Conservation (phyloP, 2,888 invertebrate genomes). For the Embidobia sp. region DNA sequence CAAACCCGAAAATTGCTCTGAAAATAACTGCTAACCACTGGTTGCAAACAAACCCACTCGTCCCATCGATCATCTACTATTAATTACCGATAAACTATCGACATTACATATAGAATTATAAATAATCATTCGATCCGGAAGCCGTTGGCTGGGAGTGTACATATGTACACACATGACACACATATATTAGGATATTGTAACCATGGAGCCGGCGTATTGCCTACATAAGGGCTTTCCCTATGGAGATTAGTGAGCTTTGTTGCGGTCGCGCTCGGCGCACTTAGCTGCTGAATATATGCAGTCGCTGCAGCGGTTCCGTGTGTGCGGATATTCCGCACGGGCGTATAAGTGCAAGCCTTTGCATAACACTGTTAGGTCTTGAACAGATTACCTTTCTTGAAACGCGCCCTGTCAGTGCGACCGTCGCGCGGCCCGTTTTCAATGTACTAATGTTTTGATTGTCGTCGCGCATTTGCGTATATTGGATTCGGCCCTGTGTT, state of each 20-base stretch:
- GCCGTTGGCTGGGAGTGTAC: not conserved
- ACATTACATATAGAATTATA: too few species aligned
- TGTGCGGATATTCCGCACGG: not conserved
- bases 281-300: slow-evolving; percentile 19
- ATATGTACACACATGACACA: not conserved
- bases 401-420: slow-evolving; percentile 13
- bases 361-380: slow-evolving; percentile 46
- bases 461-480: slow-evolving; percentile 20
- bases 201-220: slow-evolving; percentile 16
- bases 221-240: slow-evolving; percentile 54
- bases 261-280: slow-evolving; percentile 49
- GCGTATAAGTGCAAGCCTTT: slow-evolving; percentile 13
- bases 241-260: slow-evolving; percentile 58
- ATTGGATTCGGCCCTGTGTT: slow-evolving; percentile 25
- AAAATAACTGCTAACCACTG: too few species aligned
- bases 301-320: not conserved
- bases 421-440: slow-evolving; percentile 23
- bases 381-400: slow-evolving; percentile 48
- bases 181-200: slow-evolving; percentile 14
- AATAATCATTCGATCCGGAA: not conserved
- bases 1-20: too few species aligned
- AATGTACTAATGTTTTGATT: slow-evolving; percentile 37
- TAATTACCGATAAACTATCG: too few species aligned
- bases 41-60: too few species aligned
- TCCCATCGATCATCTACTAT: too few species aligned